A percentile compares a stretch with the other conserved stretches of the same genome.
Conservation (phyloP, 2,113 vertebrate genomes). For the Nothobranchius kuhntae region DNA sequence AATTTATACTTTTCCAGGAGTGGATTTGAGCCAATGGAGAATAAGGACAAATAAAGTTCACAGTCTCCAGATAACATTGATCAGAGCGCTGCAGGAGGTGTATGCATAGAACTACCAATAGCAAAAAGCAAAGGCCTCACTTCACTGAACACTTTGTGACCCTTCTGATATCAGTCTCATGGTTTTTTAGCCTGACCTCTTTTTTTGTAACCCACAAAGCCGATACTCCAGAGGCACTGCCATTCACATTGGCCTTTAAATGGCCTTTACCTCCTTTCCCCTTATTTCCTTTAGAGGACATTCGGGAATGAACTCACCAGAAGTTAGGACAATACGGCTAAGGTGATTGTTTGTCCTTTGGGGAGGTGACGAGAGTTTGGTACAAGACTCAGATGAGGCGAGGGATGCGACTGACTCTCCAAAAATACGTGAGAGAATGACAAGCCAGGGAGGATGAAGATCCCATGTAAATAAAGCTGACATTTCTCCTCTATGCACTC, state of each 20-base stretch:
- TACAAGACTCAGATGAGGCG: slow-evolving; percentile 1
- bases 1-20: too few relatives aligned
- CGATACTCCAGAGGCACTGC: slow-evolving; percentile 52
- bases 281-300: slow-evolving; percentile 33
- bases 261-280: slow-evolving; percentile 63
- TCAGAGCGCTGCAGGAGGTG: slow-evolving; percentile 35
- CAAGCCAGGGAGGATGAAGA: slow-evolving; percentile 35
- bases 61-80: slow-evolving; percentile 51
- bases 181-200: slow-evolving; percentile 40
- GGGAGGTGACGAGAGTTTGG: background rate
- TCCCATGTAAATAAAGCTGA: slow-evolving; percentile 64
- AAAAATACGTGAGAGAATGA: slow-evolving; percentile 29
- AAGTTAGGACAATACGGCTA: background rate
- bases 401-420: slow-evolving; percentile 6
- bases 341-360: slow-evolving; percentile 2
- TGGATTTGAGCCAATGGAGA: slow-evolving; percentile 10
- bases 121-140: slow-evolving; percentile 43
- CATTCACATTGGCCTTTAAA: slow-evolving; percentile 72
- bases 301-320: slow-evolving; percentile 24
- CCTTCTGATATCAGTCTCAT: slow-evolving; percentile 45
- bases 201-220: slow-evolving; percentile 52
- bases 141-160: slow-evolving; percentile 45
- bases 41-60: slow-evolving; percentile 32
- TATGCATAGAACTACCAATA: slow-evolving; percentile 55
- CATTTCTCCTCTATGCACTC: slow-evolving; percentile 63